Percentiles rank a stretch among this genome's conserved stretches.
phyloP scores from a whole-genome alignment of 2,888 invertebrate genomes.

The Nephrotoma flavescens region DNA sequence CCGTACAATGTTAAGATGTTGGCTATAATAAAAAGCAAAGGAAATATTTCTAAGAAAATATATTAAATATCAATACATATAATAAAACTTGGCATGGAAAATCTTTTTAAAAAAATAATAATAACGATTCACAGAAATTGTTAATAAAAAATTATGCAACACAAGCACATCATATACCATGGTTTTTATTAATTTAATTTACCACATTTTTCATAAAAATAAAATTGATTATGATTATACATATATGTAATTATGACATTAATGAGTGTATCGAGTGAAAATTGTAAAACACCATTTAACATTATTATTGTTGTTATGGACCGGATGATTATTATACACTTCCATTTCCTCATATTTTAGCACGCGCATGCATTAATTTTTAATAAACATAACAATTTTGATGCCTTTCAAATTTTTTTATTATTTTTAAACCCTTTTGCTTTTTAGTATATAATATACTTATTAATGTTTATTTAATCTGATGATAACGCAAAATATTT shows the following conservation, averaged over 20 bases:
- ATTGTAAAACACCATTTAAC: background rate
- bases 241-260: too few relatives aligned
- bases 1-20: background rate
- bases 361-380: background rate
- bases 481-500: background rate
- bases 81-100: background rate
- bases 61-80: background rate
- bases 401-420: background rate
- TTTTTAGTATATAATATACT: too few relatives aligned
- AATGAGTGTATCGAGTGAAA: background rate
- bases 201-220: background rate
- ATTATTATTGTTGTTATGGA: background rate
- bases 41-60: background rate
- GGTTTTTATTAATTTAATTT: background rate
- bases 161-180: background rate
- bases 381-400: background rate
- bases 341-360: background rate
- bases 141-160: background rate
- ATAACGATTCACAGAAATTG: background rate
- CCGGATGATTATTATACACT: background rate
- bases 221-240: background rate
- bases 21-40: background rate
- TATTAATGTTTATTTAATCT: background rate
- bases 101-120: background rate
- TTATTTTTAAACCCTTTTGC: too few relatives aligned